phyloP scores from a whole-genome alignment of 1,140 invertebrate species.

The Rhynchophorus ferrugineus region DNA sequence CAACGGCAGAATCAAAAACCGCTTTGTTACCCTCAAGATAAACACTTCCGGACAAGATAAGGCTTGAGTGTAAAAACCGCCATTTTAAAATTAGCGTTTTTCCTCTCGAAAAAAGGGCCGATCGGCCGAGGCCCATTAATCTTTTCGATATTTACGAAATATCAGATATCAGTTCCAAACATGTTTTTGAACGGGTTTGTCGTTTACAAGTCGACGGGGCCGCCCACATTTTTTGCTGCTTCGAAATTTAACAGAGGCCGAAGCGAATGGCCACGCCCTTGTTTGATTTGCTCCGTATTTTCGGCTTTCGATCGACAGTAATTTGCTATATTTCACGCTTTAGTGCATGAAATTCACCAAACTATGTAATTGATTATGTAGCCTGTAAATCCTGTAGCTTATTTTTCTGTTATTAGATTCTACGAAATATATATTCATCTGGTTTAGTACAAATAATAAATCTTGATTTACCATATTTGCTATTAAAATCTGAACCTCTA shows the following conservation, averaged over 20 bases:
- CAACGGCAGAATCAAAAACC: not conserved
- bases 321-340: too few species aligned
- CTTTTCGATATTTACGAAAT: constrained; percentile 15
- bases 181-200: constrained; percentile 14
- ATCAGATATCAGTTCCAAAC: constrained; percentile 20
- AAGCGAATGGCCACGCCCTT: not conserved
- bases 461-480: too few species aligned
- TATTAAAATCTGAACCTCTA: too few species aligned
- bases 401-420: too few species aligned
- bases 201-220: constrained; percentile 6
- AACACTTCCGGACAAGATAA: constrained; percentile 15
- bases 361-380: too few species aligned
- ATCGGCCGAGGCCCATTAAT: constrained; percentile 15
- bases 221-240: constrained; percentile 1
- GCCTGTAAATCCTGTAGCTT: too few species aligned
- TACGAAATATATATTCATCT: too few species aligned
- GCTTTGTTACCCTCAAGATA: constrained; percentile 4
- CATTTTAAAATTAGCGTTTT: constrained; percentile 12
- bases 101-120: constrained; percentile 5
- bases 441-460: too few species aligned
- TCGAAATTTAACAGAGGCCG: not conserved
- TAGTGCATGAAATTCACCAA: too few species aligned
- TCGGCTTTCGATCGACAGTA: too few species aligned
- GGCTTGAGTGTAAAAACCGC: constrained; percentile 4
- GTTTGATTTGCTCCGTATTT: not conserved